Conservation (phyloP, 2,888 invertebrate genomes). For the Hirudinaria manillensis region DNA sequence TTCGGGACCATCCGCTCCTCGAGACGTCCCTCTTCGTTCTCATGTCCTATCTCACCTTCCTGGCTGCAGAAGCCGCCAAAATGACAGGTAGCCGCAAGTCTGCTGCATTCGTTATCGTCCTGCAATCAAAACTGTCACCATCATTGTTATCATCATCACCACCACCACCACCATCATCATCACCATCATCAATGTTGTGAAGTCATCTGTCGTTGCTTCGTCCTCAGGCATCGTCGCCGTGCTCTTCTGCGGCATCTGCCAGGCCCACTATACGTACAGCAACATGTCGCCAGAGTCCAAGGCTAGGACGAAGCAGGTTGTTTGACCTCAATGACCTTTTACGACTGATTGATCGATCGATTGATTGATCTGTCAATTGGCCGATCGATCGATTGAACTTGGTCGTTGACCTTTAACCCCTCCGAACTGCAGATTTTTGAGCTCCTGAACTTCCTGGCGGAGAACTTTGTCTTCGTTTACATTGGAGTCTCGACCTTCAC, state of each 20-base stretch:
- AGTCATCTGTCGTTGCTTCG: neutral
- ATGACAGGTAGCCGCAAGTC: slow-evolving; percentile 69
- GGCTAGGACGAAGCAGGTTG: slow-evolving; percentile 73
- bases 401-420: neutral
- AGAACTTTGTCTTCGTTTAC: slow-evolving; percentile 96
- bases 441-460: slow-evolving; percentile 87
- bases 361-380: neutral
- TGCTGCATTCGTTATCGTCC: neutral
- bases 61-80: slow-evolving; percentile 89
- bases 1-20: slow-evolving; percentile 85
- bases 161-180: slow-evolving; percentile 6
- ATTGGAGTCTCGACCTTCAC: slow-evolving; percentile 98
- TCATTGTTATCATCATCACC: slow-evolving; percentile 14
- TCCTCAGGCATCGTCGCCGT: slow-evolving; percentile 79
- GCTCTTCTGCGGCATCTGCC: slow-evolving; percentile 94
- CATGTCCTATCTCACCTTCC: slow-evolving; percentile 94
- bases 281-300: slow-evolving; percentile 82
- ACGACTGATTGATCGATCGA: neutral
- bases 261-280: slow-evolving; percentile 97
- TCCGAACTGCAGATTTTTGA: slow-evolving; percentile 66
- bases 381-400: neutral
- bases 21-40: slow-evolving; percentile 93
- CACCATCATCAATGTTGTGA: neutral
- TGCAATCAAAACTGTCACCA: neutral
- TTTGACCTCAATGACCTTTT: neutral